phyloP scores from a whole-genome alignment of 2,797 vertebrate species.

The Acipenser ruthenus region DNA sequence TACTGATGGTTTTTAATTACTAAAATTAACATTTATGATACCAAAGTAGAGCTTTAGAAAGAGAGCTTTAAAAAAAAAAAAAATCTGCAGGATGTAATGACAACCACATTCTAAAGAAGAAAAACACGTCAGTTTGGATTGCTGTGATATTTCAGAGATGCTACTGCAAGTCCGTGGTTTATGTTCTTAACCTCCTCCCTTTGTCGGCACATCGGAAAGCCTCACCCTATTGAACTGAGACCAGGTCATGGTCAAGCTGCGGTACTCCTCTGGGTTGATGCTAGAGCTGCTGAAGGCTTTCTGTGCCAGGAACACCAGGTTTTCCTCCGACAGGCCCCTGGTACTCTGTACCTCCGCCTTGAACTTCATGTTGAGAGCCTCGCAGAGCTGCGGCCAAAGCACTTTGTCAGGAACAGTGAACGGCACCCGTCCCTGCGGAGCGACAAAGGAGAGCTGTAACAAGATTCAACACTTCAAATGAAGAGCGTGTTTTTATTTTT shows the following conservation, averaged over 20 bases:
- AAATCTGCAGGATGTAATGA: background rate
- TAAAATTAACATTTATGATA: background rate
- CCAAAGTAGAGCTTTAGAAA: background rate
- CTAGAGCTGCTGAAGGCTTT: constrained; percentile 83
- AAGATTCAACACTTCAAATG: background rate
- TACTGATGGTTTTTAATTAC: too few relatives aligned
- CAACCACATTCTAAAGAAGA: background rate
- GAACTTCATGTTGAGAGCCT: constrained; percentile 92
- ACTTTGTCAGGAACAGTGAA: constrained; percentile 89
- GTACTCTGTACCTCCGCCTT: constrained; percentile 90
- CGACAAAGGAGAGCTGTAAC: background rate
- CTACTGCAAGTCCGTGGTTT: too few relatives aligned
- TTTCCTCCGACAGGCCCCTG: constrained; percentile 85
- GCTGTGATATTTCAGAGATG: too few relatives aligned
- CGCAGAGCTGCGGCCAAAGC: constrained; percentile 84
- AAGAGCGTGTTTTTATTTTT: too few relatives aligned
- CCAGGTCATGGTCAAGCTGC: constrained; percentile 83
- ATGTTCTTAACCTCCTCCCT: background rate
- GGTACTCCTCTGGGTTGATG: constrained; percentile 79
- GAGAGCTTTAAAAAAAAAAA: background rate
- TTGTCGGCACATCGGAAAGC: background rate
- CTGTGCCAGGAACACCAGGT: constrained; percentile 87
- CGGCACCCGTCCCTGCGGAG: constrained; percentile 75
- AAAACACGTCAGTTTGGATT: background rate
- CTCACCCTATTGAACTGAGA: constrained; percentile 90